Evolutionary conservation across 2,113 vertebrate species (phyloP).

Genomic region (Lepus europaeus): DNA sequence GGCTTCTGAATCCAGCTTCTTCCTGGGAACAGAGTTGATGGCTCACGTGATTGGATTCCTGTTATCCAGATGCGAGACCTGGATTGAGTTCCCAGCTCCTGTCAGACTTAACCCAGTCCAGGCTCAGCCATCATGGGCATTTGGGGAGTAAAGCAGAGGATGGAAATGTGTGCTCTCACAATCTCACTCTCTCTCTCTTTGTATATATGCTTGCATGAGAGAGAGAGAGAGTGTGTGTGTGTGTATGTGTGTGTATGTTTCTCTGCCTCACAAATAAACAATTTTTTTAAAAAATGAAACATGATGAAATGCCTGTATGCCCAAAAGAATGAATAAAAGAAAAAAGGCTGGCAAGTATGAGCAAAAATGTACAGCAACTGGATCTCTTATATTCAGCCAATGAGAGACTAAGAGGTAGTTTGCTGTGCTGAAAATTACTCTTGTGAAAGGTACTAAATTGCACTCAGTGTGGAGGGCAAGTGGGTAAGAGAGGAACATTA

Average conservation of each 20-base stretch:
- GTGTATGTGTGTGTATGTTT: too few relatives aligned
- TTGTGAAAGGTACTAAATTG: not conserved
- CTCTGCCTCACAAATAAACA: too few relatives aligned
- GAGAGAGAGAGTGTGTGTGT: too few relatives aligned
- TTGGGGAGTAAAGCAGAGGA: too few relatives aligned
- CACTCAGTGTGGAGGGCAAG: not conserved
- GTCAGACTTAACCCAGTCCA: too few relatives aligned
- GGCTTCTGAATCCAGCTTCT: too few relatives aligned
- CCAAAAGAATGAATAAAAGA: slow-evolving; percentile 36
- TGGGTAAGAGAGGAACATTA: not conserved
- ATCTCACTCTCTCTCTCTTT: not conserved
- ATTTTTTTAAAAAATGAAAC: slow-evolving; percentile 43
- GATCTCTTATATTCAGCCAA: slow-evolving; percentile 3
- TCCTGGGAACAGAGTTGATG: too few relatives aligned
- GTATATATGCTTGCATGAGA: too few relatives aligned
- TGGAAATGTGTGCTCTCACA: slow-evolving; percentile 4
- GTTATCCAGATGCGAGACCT: too few relatives aligned
- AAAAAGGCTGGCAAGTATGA: slow-evolving; percentile 5
- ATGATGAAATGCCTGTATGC: not conserved
- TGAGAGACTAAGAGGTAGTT: not conserved
- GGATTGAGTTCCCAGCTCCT: too few relatives aligned
- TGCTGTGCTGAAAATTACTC: slow-evolving; percentile 18
- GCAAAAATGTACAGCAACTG: slow-evolving; percentile 26
- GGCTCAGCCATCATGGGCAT: too few relatives aligned
- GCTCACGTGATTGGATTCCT: too few relatives aligned